Percentiles rank a stretch among this genome's conserved stretches.
Conservation (phyloP, 2,797 vertebrate species). For the Sebastes aleutianus region DNA sequence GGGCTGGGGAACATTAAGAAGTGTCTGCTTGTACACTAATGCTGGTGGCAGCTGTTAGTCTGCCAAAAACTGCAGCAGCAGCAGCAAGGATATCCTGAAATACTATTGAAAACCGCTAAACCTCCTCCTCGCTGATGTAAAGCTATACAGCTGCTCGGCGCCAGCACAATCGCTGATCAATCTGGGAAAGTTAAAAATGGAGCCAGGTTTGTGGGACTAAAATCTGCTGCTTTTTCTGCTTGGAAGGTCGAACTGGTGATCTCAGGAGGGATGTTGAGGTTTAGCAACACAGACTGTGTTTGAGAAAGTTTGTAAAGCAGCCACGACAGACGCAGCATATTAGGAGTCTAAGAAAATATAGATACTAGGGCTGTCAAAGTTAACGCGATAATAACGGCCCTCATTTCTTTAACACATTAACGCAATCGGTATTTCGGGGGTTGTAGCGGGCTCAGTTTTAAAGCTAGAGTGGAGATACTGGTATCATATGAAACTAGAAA, state of each 20-base stretch:
- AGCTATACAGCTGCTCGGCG: conserved; percentile 79
- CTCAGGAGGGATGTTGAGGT: not conserved
- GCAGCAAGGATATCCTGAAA: conserved; percentile 80
- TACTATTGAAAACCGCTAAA: conserved; percentile 84
- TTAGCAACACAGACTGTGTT: conserved; percentile 6
- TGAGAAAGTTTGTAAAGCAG: conserved; percentile 1
- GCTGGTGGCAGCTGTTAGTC: conserved; percentile 77
- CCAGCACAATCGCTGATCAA: conserved; percentile 79
- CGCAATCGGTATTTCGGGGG: too few species aligned
- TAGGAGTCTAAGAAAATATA: too few species aligned
- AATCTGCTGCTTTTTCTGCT: conserved; percentile 67
- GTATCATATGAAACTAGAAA: too few species aligned
- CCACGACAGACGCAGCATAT: not conserved
- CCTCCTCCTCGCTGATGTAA: conserved; percentile 74
- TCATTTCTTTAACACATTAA: too few species aligned
- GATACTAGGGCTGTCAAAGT: too few species aligned
- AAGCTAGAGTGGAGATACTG: too few species aligned
- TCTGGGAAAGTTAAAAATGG: conserved; percentile 78
- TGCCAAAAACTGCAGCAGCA: conserved; percentile 76
- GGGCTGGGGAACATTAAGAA: conserved; percentile 75
- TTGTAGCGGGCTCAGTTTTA: too few species aligned
- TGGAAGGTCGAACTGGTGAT: conserved; percentile 60
- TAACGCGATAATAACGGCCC: too few species aligned
- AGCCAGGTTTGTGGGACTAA: conserved; percentile 62
- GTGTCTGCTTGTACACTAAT: conserved; percentile 77